These are phyloP conservation scores for Brachyptera putata DNA, from an alignment of 2,888 invertebrate genomes.

Conservation along the genomic window DNA sequence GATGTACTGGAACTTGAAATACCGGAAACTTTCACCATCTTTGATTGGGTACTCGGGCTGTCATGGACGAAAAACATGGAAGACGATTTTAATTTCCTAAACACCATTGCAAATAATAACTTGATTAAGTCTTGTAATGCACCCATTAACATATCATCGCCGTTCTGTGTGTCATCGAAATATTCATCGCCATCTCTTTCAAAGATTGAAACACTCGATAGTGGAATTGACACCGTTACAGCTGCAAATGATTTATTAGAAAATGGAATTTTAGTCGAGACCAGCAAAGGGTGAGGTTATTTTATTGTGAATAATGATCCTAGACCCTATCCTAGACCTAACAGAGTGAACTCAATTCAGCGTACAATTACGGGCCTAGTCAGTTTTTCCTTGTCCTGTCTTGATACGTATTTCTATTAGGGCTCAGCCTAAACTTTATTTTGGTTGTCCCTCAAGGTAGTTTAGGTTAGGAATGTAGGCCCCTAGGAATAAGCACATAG, in stretches of 20 bases:
- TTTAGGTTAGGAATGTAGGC: no score
- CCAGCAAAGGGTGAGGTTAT: slow-evolving; percentile 44
- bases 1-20: no score
- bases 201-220: slow-evolving; percentile 12
- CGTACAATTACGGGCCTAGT: no score
- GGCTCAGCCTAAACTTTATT: no score
- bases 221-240: slow-evolving; percentile 34
- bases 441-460: no score
- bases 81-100: slow-evolving; percentile 26
- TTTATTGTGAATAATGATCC: not conserved
- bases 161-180: slow-evolving; percentile 24
- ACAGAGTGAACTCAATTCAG: no score
- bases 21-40: no score
- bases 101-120: slow-evolving; percentile 12
- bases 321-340: not conserved
- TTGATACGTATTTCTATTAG: no score
- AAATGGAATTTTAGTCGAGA: slow-evolving; percentile 48
- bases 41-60: no score
- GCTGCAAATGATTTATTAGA: slow-evolving; percentile 46
- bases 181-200: slow-evolving; percentile 6
- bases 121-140: not conserved
- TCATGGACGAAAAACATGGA: slow-evolving; percentile 26
- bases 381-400: no score
- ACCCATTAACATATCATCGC: slow-evolving; percentile 21
- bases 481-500: no score